Evolutionary conservation across 2,797 vertebrate species (phyloP), one percentile per base, ranked within the genome.

Genomic region (Microcaecilia unicolor): DNA sequence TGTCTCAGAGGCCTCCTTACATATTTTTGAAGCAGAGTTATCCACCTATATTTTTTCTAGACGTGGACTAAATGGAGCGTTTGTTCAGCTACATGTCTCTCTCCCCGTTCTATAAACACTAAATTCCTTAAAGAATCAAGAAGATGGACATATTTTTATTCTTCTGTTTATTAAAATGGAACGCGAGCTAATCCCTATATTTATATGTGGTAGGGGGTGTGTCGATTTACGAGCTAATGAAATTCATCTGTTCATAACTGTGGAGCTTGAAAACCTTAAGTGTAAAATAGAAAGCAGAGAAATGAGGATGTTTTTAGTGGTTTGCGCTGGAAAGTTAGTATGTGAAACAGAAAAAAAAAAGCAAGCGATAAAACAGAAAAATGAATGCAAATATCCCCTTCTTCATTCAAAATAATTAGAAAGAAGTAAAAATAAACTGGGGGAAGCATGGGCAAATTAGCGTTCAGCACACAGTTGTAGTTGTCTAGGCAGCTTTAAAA

Each of bases 331-430:
- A 46, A 28, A 37, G 13, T 36, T 37, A 48, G 22, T 23, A 40
- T 43, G 0, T 35, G 38, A 50, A 50, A 28, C 53, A 45, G 63
- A 8, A 38, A 50, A 50, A 45, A 45, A 40, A 39, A 41, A 46
- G 28, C n/a, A 0, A 2, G 34, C 61, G 30, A 38, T n/a, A n/a
- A n/a, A n/a, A n/a, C n/a, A n/a, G n/a, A n/a, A n/a, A 51, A 72
- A 55, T 3, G 41, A 32, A 53, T 61, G 44, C 34, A 68, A 72
- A 57, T 54, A 59, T 21, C 51, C 39, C 55, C 58, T n/a, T 55
- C 54, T 68, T 61, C 59, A 66, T 72, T 66, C 66, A 68, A 50
- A 55, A 46, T 49, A 70, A 72, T 74, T 74, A 68, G 72, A 62
- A 70, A 64, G 55, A 43, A 66, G 55, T 59, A 66, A 66, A 67